These are phyloP conservation scores for Notodromas monacha DNA, from an alignment of 2,888 invertebrate species.

Conservation along the genomic window DNA sequence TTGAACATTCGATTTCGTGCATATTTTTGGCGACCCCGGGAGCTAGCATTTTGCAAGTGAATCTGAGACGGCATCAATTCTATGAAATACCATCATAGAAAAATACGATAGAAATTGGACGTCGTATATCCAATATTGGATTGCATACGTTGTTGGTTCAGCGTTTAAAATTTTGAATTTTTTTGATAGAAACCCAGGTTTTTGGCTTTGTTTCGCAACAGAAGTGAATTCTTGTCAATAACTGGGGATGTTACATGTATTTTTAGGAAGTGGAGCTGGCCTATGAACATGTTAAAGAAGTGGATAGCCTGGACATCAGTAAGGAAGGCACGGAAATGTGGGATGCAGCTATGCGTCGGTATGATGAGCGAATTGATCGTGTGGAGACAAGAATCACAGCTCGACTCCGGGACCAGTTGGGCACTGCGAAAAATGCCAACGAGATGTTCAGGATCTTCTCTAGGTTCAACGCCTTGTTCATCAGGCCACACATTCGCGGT, in stretches of 20 bases:
- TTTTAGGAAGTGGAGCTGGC: constrained; percentile 40
- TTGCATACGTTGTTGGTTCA: too few species aligned
- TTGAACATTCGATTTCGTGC: too few species aligned
- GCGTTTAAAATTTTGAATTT: too few species aligned
- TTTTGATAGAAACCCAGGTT: too few species aligned
- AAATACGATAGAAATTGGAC: too few species aligned
- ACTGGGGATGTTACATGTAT: constrained; percentile 1
- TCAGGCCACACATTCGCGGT: constrained; percentile 88
- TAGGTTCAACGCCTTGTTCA: constrained; percentile 90
- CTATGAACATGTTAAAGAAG: constrained; percentile 92
- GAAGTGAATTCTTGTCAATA: too few species aligned
- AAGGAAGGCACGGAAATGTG: constrained; percentile 88
- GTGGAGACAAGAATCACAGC: constrained; percentile 95
- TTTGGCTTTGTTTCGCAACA: too few species aligned
- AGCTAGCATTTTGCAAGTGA: too few species aligned
- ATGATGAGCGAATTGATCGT: constrained; percentile 88
- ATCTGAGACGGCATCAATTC: too few species aligned
- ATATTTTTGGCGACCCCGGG: too few species aligned
- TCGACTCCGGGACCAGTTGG: constrained; percentile 79
- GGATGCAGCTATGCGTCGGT: constrained; percentile 86
- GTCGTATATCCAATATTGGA: too few species aligned
- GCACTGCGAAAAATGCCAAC: constrained; percentile 93
- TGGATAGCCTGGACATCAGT: constrained; percentile 61
- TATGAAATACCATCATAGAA: too few species aligned
- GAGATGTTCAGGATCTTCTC: constrained; percentile 97